These are phyloP conservation scores for Andrena hattorfiana DNA, from an alignment of 2,888 invertebrate genomes.

Conservation along the genomic window DNA sequence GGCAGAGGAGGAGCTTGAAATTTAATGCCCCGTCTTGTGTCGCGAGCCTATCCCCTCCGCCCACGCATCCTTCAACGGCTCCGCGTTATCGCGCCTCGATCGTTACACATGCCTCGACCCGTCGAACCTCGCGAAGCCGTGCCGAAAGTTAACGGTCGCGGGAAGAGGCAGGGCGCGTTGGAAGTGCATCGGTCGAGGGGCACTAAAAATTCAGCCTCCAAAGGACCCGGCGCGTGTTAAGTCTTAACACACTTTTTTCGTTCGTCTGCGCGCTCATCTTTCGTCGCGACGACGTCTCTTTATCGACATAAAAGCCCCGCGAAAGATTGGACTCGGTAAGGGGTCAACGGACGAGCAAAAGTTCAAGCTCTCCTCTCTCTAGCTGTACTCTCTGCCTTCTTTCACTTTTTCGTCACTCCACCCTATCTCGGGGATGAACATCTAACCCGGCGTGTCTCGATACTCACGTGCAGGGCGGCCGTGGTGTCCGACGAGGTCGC, in stretches of 20 bases:
- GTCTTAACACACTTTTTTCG: neutral
- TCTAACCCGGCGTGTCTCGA: slow-evolving; percentile 16
- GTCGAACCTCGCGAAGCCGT: no score
- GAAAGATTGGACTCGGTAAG: slow-evolving; percentile 28
- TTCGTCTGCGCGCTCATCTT: neutral
- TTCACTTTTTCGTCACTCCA: neutral
- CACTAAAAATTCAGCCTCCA: slow-evolving; percentile 6
- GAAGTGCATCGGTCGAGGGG: neutral
- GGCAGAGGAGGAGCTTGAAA: neutral
- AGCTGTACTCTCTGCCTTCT: neutral
- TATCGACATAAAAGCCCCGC: slow-evolving; percentile 37
- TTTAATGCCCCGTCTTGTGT: slow-evolving; percentile 16
- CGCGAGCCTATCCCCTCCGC: neutral
- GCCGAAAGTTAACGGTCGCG: no score
- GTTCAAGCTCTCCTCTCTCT: neutral
- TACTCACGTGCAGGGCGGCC: slow-evolving; percentile 77
- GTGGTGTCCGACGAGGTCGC: slow-evolving; percentile 74
- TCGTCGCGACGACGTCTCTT: slow-evolving; percentile 17
- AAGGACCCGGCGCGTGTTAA: neutral
- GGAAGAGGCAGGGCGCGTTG: neutral
- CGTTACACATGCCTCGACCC: neutral
- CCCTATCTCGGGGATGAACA: neutral
- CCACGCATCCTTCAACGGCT: neutral
- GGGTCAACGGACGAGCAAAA: slow-evolving; percentile 33
- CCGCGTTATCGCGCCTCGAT: neutral